Conservation (phyloP, 2,888 invertebrate species). For the Nasonovia ribisnigri region DNA sequence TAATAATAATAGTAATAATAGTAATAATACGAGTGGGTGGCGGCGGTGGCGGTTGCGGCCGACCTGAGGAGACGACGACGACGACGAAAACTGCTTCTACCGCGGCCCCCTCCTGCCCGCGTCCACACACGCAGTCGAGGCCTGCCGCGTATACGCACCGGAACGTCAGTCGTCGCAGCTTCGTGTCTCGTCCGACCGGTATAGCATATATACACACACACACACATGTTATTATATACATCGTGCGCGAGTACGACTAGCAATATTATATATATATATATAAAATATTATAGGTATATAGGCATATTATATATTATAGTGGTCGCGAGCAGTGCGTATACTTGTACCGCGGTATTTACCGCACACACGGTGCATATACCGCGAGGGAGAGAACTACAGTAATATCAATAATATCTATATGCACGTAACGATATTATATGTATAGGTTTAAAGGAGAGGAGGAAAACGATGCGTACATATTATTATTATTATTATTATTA, state of each 20-base stretch:
- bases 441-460: not conserved
- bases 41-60: not conserved
- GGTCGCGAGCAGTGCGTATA: not conserved
- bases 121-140: not conserved
- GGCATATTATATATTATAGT: not conserved
- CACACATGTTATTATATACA: not conserved
- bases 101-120: too few relatives aligned
- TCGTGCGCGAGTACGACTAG: not conserved
- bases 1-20: conserved; percentile 7
- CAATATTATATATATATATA: not conserved
- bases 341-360: not conserved
- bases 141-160: not conserved
- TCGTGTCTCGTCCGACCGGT: conserved; percentile 22
- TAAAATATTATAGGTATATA: not conserved
- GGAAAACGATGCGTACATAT: conserved; percentile 14
- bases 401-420: not conserved
- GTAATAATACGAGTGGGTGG: conserved; percentile 21
- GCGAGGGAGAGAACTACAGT: not conserved
- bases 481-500: not conserved
- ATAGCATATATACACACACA: not conserved
- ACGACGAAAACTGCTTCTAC: not conserved
- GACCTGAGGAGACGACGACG: not conserved
- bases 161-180: not conserved
- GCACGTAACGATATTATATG: not conserved
- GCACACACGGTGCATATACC: not conserved